Percentiles rank a stretch among this genome's conserved stretches.
phyloP scores from a whole-genome alignment of 2,113 vertebrate genomes.

The Notechis scutatus region DNA sequence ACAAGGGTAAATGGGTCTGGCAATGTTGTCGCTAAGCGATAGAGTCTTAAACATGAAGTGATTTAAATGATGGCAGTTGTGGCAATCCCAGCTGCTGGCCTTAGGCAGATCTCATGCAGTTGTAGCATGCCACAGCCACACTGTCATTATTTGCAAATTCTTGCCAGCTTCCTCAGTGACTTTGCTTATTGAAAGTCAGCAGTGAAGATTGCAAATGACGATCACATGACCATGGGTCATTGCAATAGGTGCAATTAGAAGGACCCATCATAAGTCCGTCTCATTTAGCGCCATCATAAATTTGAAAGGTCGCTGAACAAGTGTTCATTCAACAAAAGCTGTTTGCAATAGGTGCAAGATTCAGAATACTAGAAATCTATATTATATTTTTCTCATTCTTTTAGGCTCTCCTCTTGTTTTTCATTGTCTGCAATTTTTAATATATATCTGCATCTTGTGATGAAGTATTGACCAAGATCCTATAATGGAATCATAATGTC shows the following conservation, averaged over 20 bases:
- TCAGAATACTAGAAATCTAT: not conserved
- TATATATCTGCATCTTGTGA: slow-evolving; percentile 9
- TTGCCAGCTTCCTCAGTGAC: not conserved
- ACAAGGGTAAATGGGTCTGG: not conserved
- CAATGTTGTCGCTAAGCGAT: not conserved
- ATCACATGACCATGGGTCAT: not conserved
- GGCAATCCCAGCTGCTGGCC: not conserved
- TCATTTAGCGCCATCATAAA: not conserved
- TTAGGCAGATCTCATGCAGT: not conserved
- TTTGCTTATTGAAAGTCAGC: not conserved
- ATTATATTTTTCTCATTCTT: not conserved
- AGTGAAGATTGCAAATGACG: not conserved
- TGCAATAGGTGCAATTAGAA: not conserved
- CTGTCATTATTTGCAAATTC: not conserved
- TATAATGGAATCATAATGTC: not conserved
- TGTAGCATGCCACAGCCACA: not conserved
- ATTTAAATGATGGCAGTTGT: not conserved
- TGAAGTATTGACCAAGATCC: not conserved
- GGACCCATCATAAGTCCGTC: not conserved
- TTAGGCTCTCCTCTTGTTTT: not conserved
- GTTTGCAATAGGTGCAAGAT: not conserved
- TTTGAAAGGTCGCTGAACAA: not conserved
- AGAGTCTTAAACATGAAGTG: not conserved
- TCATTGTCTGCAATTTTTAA: not conserved
- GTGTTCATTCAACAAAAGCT: not conserved